Evolutionary conservation across 2,797 vertebrate species (phyloP).

Genomic region (Pogonophryne albipinna): DNA sequence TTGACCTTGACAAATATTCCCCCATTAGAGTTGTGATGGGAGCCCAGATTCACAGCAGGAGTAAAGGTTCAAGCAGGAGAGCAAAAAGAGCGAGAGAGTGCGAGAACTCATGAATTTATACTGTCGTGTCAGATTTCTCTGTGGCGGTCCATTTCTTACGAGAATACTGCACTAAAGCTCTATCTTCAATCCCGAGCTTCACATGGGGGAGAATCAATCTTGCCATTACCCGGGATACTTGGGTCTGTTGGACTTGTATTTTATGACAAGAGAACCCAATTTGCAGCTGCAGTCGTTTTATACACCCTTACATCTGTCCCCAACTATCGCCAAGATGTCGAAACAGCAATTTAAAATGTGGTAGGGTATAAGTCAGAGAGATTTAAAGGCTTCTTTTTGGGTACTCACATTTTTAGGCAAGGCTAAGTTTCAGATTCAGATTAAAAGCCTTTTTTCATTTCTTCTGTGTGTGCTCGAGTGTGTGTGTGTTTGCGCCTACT

Average conservation of each 20-base stretch:
- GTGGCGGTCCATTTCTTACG: constrained; percentile 64
- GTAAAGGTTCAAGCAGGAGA: constrained; percentile 32
- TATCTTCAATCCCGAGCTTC: constrained; percentile 50
- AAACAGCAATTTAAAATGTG: constrained; percentile 26
- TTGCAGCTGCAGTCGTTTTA: constrained; percentile 48
- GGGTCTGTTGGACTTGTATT: constrained; percentile 53
- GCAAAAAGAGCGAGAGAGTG: constrained; percentile 10
- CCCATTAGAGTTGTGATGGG: constrained; percentile 27
- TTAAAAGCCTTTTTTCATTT: constrained; percentile 49
- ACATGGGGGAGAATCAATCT: constrained; percentile 69
- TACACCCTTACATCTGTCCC: constrained; percentile 42
- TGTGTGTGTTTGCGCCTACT: constrained; percentile 37
- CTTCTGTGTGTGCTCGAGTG: constrained; percentile 22
- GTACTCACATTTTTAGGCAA: constrained; percentile 4
- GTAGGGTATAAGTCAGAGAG: constrained; percentile 18
- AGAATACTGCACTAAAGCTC: constrained; percentile 62
- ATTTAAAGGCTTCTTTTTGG: constrained; percentile 49
- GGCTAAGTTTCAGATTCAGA: constrained; percentile 45
- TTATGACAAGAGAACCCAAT: constrained; percentile 57
- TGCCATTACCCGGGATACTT: constrained; percentile 58
- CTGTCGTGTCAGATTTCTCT: constrained; percentile 59
- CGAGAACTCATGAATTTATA: constrained; percentile 61
- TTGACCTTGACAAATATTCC: constrained; percentile 58
- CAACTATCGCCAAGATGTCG: constrained; percentile 15
- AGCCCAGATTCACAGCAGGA: constrained; percentile 36